These are phyloP conservation scores for Leucosticte australis DNA, from an alignment of 2,113 vertebrate species.

Conservation along the genomic window DNA sequence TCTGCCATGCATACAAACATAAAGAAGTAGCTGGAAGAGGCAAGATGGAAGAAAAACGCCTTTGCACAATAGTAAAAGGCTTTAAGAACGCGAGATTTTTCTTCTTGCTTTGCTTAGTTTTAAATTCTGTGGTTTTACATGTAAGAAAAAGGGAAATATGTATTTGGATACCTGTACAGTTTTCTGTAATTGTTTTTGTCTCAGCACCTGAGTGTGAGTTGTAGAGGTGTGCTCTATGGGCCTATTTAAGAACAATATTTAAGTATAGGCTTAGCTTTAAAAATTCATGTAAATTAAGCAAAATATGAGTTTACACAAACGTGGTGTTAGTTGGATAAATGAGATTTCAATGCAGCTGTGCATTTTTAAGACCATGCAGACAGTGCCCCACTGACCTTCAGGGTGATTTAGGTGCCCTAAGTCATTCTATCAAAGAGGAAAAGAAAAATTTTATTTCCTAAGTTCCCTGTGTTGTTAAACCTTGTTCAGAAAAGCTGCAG, in stretches of 20 bases:
- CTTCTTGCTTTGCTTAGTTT: constrained; percentile 61
- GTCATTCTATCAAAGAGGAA: neutral
- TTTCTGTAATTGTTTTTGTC: constrained; percentile 1
- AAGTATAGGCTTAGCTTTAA: neutral
- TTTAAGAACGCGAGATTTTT: constrained; percentile 34
- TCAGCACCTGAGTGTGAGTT: neutral
- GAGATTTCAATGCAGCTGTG: neutral
- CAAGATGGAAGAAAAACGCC: constrained; percentile 41
- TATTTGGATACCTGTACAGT: constrained; percentile 24
- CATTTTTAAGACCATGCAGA: neutral
- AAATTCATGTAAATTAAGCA: neutral
- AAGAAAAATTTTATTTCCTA: neutral
- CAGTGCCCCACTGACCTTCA: neutral
- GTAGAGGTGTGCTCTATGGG: neutral
- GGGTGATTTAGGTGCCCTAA: neutral
- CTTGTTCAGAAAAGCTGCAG: neutral
- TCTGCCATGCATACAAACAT: neutral
- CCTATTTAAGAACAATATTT: neutral
- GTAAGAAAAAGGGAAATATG: constrained; percentile 25
- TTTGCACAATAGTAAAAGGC: neutral
- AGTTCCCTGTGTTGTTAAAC: neutral
- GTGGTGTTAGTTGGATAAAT: neutral
- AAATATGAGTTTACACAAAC: neutral
- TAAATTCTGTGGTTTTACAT: constrained; percentile 46
- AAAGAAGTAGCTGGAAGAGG: constrained; percentile 55